Base-by-base conservation (phyloP, 2,888 invertebrate genomes). In the Parnassius glacialis region DNA sequence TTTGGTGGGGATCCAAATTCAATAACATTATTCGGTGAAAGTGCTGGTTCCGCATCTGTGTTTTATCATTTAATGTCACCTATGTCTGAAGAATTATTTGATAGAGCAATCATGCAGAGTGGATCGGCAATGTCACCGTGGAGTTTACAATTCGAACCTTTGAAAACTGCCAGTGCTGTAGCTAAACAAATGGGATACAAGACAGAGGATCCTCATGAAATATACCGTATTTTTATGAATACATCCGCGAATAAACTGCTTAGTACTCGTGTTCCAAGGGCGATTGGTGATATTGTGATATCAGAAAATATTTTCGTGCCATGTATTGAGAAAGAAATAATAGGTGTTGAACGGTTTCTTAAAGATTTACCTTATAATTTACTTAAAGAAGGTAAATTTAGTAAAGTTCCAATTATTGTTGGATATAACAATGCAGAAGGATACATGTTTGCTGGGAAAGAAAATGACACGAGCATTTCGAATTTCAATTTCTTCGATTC, bases 301-400 rank as follows among this genome's bases (percentile, higher is more conserved):
- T 87, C 90, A 20, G 90, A 90, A 67, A 87, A 87, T 53, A 74
- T 89, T 52, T 91, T 90, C 58, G 89, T 89, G 1, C 90, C 90
- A 0, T 90, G 90, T 66, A 72, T 84, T 9, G 90, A 91, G 64
- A 78, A 79, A 13, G 58, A 69, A 53, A 67, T 84, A 42, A 65
- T 74, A 13, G 75, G 71, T 2, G 65, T 73, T 1, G 75, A 86
- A 57, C 71, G 63, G 10, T 89, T 91, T 61, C 60, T 91, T 52
- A 55, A 75, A 2, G 86, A 88, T 47, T 73, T 71, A 42, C 90
- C 90, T 2, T 84, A 84, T 55, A 81, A 84, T 67, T 71, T 89
- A 51, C 65, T 90, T 1, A 66, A 65, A 2, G 75, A 72, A 61
- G 85, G 84, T 3, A 52, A 75, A 10, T 86, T 76, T 61, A 76